phyloP scores from a whole-genome alignment of 2,888 invertebrate genomes.

The Stenodera caucasica region DNA sequence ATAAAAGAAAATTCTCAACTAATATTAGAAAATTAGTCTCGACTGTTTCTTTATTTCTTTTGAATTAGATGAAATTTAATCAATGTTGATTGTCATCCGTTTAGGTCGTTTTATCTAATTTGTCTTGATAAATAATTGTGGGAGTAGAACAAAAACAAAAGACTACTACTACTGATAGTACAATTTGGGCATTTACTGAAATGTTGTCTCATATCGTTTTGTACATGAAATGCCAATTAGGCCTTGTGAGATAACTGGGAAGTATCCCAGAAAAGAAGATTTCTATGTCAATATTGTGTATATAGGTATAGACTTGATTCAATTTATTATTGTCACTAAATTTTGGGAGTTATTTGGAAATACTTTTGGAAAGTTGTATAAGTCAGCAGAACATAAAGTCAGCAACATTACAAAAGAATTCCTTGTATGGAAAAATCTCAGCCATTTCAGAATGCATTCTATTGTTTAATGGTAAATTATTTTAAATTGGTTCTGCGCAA shows the following conservation, averaged over 20 bases:
- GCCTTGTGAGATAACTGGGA: neutral
- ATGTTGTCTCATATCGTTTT: neutral
- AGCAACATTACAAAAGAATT: neutral
- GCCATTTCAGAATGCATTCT: neutral
- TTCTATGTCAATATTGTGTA: neutral
- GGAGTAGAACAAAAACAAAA: neutral
- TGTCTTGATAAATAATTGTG: neutral
- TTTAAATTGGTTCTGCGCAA: conserved; percentile 42
- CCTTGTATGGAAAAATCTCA: neutral
- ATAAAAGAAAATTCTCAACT: neutral
- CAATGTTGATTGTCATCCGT: too few species aligned
- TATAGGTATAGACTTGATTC: neutral
- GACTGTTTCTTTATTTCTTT: too few species aligned
- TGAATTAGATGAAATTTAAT: too few species aligned
- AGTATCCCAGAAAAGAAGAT: neutral
- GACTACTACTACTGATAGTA: neutral
- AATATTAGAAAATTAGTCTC: too few species aligned
- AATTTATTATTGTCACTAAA: neutral
- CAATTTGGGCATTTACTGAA: neutral
- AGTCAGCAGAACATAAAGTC: too few species aligned
- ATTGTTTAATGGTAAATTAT: conserved; percentile 28
- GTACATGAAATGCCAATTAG: neutral
- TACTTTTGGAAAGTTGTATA: neutral
- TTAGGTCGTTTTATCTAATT: neutral
- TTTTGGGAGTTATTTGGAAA: neutral